Percentiles rank a stretch among this genome's conserved stretches.
Conservation (phyloP, 92 coral and sea anemone genomes). For the Phenganax subtilis region DNA sequence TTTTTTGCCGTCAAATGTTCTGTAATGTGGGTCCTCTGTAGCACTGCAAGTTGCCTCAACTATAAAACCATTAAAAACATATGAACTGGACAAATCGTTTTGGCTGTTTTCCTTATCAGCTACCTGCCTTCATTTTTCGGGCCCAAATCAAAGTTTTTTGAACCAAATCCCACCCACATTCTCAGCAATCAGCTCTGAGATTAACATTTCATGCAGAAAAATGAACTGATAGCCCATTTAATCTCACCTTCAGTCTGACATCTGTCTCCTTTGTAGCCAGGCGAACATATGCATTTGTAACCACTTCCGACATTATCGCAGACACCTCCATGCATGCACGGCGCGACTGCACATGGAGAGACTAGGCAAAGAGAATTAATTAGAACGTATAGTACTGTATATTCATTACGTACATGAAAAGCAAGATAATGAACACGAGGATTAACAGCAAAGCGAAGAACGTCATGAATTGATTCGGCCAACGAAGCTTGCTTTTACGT, state of each 20-base stretch:
- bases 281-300: slow-evolving; percentile 20
- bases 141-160: background rate
- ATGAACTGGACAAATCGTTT: background rate
- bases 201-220: background rate
- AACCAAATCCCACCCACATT: background rate
- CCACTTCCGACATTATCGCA: slow-evolving; percentile 10
- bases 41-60: slow-evolving; percentile 20
- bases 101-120: background rate
- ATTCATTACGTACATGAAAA: background rate
- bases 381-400: background rate
- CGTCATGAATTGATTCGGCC: too few relatives aligned
- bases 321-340: slow-evolving; percentile 30
- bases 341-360: slow-evolving; percentile 31
- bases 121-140: background rate
- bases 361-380: background rate
- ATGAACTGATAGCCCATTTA: background rate
- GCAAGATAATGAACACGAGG: background rate
- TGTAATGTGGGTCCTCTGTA: slow-evolving; percentile 33
- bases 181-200: background rate
- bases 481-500: too few relatives aligned
- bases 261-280: slow-evolving; percentile 7
- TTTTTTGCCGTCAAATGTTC: slow-evolving; percentile 7
- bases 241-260: slow-evolving; percentile 30
- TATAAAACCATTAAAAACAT: background rate
- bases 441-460: background rate